A percentile compares a stretch with the other conserved stretches of the same genome.
Conservation (phyloP, 53 echinoderm and acorn worm species). For the Zoroaster sp. region DNA sequence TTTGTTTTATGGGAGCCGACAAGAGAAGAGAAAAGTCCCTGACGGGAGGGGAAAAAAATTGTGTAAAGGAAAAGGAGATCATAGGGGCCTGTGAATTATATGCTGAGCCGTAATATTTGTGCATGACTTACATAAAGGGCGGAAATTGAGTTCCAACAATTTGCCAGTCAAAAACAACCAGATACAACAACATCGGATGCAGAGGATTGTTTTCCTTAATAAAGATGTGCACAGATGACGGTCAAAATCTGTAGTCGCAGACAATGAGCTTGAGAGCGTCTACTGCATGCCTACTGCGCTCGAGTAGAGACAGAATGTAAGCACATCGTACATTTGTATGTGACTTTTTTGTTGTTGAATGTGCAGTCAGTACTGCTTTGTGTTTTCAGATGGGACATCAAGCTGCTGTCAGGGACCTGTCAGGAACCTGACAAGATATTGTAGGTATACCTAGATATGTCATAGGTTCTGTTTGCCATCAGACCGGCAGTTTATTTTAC, state of each 20-base stretch:
- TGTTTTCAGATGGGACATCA: too few relatives aligned
- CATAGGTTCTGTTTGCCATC: too few relatives aligned
- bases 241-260: neutral
- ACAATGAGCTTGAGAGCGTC: too few relatives aligned
- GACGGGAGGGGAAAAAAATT: neutral
- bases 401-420: too few relatives aligned
- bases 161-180: neutral
- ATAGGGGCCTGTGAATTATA: neutral
- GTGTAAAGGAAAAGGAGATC: neutral
- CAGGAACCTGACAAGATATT: too few relatives aligned
- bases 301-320: too few relatives aligned
- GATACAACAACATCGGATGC: neutral
- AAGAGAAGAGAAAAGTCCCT: neutral
- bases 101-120: neutral
- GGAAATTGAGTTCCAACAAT: neutral
- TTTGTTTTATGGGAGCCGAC: slow-evolving; percentile 60
- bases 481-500: too few relatives aligned
- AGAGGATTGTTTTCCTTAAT: neutral
- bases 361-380: too few relatives aligned
- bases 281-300: too few relatives aligned
- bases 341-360: too few relatives aligned
- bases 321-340: too few relatives aligned
- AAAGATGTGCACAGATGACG: neutral
- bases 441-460: too few relatives aligned
- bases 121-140: neutral